phyloP scores from a whole-genome alignment of 2,888 invertebrate genomes.

The Harpagoxenus sublaevis region DNA sequence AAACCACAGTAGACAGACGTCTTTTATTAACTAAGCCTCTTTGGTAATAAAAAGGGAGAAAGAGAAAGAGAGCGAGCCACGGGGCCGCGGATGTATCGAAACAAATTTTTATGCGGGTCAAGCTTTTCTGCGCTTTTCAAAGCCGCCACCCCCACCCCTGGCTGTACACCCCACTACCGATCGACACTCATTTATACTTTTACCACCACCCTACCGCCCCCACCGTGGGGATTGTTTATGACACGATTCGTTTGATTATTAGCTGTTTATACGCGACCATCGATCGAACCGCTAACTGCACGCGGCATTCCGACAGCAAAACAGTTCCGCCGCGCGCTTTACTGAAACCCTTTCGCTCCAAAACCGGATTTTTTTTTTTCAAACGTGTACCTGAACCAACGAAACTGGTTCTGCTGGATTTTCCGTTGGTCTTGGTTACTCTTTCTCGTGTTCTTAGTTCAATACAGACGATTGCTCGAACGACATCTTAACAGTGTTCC shows the following conservation, averaged over 20 bases:
- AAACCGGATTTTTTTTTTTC: constrained; percentile 54
- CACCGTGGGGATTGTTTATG: constrained; percentile 81
- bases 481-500: constrained; percentile 34
- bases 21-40: background rate
- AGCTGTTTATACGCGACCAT: constrained; percentile 84
- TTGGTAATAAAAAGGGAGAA: background rate
- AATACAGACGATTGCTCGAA: constrained; percentile 42
- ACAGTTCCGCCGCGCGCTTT: constrained; percentile 62
- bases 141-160: constrained; percentile 69
- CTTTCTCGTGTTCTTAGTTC: constrained; percentile 67
- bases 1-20: background rate
- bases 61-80: background rate
- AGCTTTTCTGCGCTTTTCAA: constrained; percentile 76
- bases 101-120: constrained; percentile 71
- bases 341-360: constrained; percentile 69
- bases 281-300: constrained; percentile 80
- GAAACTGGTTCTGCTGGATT: constrained; percentile 68
- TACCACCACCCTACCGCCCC: constrained; percentile 75
- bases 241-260: constrained; percentile 85
- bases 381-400: constrained; percentile 46
- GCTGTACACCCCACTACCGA: constrained; percentile 74
- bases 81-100: constrained; percentile 56
- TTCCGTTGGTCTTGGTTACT: constrained; percentile 43
- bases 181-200: constrained; percentile 84
- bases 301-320: constrained; percentile 74